Evolutionary conservation across 2,888 invertebrate species (phyloP), one percentile per base, ranked within the genome.

Genomic region (Aleiodes alternator): DNA sequence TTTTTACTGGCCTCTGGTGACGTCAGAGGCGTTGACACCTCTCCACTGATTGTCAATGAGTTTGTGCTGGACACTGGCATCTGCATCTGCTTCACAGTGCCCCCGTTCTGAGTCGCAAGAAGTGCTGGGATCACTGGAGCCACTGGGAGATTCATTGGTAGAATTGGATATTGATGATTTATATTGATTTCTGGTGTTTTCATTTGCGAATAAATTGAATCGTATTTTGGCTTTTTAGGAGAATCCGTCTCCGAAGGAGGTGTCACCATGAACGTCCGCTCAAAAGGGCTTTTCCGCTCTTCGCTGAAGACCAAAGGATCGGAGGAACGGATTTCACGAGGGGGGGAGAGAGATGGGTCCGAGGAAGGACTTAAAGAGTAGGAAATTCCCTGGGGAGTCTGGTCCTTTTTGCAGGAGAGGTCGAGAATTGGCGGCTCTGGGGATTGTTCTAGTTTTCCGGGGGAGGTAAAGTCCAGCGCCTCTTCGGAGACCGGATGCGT

Each of bases 1-100:
- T 92, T 93, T 29, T 90, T 87, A 29, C 87, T 81, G 7, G 81
- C 79, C 57, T 86, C 86, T 70, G 84, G 77, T 68, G 84, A 61
- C 5, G 64, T 12, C 14, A 69, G 11, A 0, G 77, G 55, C 7
- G 69, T 48, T 9, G 71, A 1, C 0, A 55, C 12, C 0, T 84
- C 78, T 8, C 73, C 75, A 4, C 64, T 66, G 9, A 77, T 75
- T 4, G 80, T 59, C 3, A 78, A 8, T 0, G 78, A 23, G 23
- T 23, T 23, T 23, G 23, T 72, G 0, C 78, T 76, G 0, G 76
- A 74, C 0, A 81, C 69, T 1, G 76, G 74, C 12, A 79, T 69
- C 68, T 81, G 79, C 5, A 69, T n/a, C 6, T 72, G 64, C 12
- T 72, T 51, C 3, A 48, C 8, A 8, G 64, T 9, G 1, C 29